Evolutionary conservation across 2,888 invertebrate species (phyloP), one percentile per base, ranked within the genome.

Genomic region (Parnassius glacialis): DNA sequence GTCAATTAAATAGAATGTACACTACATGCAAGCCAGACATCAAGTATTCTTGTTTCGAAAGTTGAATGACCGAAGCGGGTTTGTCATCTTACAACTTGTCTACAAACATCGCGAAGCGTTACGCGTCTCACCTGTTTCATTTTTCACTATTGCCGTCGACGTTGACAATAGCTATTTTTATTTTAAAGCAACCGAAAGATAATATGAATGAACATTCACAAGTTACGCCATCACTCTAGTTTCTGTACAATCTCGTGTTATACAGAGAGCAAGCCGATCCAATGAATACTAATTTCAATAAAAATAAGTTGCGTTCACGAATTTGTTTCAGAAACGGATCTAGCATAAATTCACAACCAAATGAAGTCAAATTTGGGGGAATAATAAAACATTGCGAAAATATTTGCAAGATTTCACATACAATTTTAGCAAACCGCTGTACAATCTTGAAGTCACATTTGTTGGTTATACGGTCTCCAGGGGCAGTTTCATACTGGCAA

Each of bases 61-160:
- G 75, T 73, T 74, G 70, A 75, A 67, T 61, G 74, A 67, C 73
- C 75, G 64, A 41, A 41, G 66, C 64, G 64, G 68, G 78, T 87
- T 81, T 84, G 84, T 85, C 85, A 84, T 82, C 80, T 77, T 76
- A 80, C 79, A 77, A 79, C 76, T 72, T 74, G 79, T 79, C 75
- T 78, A 76, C 76, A 74, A 73, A 68, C 68, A 73, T 72, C 67
- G 69, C 67, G 68, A 69, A 73, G 70, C 71, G 74, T 78, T 75
- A 76, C 72, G 69, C 70, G 74, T 76, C 80, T 85, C 83, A 87
- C 84, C 84, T 88, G 86, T 83, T 84, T 84, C 74, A 85, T 84
- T 85, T 86, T 84, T 85, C 83, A 84, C 82, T 83, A 84, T 81
- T 74, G 79, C 74, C 66, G 78, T 72, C 73, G 75, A 77, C 78